A percentile compares a stretch with the other conserved stretches of the same genome.
Evolutionary conservation across 1,140 invertebrate species (phyloP).

Genomic region (Parapsyche elsis): DNA sequence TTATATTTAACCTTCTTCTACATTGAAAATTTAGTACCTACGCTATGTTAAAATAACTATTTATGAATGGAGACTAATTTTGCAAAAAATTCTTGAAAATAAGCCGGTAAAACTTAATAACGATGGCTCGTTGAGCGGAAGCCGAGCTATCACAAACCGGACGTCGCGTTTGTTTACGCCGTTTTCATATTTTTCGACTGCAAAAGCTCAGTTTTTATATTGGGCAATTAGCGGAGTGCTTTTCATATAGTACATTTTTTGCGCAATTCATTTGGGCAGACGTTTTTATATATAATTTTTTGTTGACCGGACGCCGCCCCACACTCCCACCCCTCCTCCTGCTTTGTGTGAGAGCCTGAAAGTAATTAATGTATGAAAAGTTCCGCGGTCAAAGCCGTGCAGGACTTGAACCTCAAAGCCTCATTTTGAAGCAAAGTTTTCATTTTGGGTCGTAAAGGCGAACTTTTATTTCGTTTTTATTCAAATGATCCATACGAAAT

Average conservation of each 20-base stretch:
- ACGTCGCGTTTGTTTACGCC: neutral
- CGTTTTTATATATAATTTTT: conserved; percentile 33
- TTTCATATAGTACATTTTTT: conserved; percentile 45
- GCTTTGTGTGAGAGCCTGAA: conserved; percentile 30
- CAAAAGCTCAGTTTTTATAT: conserved; percentile 49
- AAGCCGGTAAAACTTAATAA: no score
- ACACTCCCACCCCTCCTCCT: neutral
- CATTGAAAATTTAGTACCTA: no score
- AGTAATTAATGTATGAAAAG: conserved; percentile 56
- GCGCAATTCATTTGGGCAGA: conserved; percentile 39
- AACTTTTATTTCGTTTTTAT: conserved; percentile 47
- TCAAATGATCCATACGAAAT: conserved; percentile 39
- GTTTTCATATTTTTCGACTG: conserved; percentile 12
- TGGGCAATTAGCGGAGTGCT: conserved; percentile 50
- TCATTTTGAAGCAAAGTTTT: conserved; percentile 51
- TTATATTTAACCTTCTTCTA: no score
- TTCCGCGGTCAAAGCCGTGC: conserved; percentile 51
- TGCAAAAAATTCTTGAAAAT: no score
- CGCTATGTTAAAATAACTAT: no score
- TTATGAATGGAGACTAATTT: no score
- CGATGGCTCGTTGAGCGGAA: neutral
- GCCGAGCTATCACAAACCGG: neutral
- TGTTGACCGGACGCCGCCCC: neutral
- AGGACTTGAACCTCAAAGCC: conserved; percentile 45
- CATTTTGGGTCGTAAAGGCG: conserved; percentile 41